Base-by-base conservation (phyloP, 1,140 invertebrate species). In the Nephila pilipes region DNA sequence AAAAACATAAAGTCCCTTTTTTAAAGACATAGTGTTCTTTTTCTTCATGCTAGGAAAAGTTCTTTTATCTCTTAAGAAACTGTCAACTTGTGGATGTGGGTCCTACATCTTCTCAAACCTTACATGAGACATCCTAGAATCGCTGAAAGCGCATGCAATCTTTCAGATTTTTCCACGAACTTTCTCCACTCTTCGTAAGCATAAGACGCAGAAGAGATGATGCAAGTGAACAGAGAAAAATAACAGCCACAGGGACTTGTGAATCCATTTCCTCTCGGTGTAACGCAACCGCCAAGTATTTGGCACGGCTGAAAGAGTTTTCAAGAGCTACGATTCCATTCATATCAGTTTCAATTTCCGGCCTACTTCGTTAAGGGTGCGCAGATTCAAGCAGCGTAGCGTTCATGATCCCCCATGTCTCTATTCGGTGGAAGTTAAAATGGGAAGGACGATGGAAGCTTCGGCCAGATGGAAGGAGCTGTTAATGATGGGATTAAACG, bases 381-480 rank as follows among this genome's bases (percentile, higher is more conserved):
- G 60, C 60, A 88, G 32, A 54, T 89, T 89, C 87, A 89, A 79
- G 65, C 69, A 54, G 69, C 87, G 65, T 79, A 89, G 54, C 69
- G 69, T 36, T 25, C 87, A 69, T 25, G 46, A 79, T 54, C 87
- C 65, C 65, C 18, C 60, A n/a, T 25, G 2, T n/a, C 38, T 38
- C 38, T 38, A 6, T 2, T 3, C 38, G 38, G 25, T 20, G 60
- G 38, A 75, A 75, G 65, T 75, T 75, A 75, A 75, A 75, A 60
- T 58, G 46, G 25, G 60, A 25, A 4, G 65, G 46, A 46, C 57
- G 88, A 90, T 79, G 32, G 75, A 20, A 90, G 79, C 54, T 80
- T 89, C 46, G 83, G 91, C 83, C 91, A 92, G 91, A 92, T 92
- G 91, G 91, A 92, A 92, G 91, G 91, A 92, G 83, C 91, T 92